Percentiles rank a stretch among this genome's conserved stretches.
These are phyloP conservation scores for Ceratosolen solmsi DNA, from an alignment of 1,140 invertebrate genomes.

Conservation along the genomic window DNA sequence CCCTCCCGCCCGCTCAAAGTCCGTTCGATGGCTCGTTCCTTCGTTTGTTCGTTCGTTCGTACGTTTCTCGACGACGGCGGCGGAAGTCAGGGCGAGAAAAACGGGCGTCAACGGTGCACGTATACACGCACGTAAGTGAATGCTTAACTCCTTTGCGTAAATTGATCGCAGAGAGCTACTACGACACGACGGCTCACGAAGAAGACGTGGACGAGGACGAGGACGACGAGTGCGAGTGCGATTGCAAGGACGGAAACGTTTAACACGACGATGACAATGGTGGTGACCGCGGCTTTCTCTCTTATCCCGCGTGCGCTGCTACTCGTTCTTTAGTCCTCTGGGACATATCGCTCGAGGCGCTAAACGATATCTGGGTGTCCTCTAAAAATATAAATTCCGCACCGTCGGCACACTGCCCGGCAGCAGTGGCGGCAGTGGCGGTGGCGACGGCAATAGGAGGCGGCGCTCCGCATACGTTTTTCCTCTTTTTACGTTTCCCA, in stretches of 20 bases:
- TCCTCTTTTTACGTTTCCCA: conserved; percentile 40
- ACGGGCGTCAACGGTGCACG: conserved; percentile 27
- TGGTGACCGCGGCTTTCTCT: neutral
- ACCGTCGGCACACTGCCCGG: conserved; percentile 50
- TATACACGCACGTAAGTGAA: neutral
- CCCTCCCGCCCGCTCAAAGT: neutral
- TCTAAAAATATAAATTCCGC: conserved; percentile 70
- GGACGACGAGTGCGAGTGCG: too few relatives aligned
- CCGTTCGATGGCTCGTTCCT: neutral
- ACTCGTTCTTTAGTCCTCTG: neutral
- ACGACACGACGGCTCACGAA: too few relatives aligned
- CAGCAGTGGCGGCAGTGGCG: conserved; percentile 45
- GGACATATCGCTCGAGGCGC: neutral
- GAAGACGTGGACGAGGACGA: too few relatives aligned
- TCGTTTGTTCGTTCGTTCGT: neutral
- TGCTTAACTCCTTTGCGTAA: neutral
- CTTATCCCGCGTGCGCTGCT: neutral
- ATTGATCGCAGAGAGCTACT: conserved; percentile 1
- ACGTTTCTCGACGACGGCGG: conserved; percentile 25
- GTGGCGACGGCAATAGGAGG: conserved; percentile 18
- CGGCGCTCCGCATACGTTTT: conserved; percentile 36
- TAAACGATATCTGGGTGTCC: conserved; percentile 61
- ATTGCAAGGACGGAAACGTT: too few relatives aligned
- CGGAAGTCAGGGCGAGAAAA: conserved; percentile 18
- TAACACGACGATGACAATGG: neutral